A percentile compares a stretch with the other conserved stretches of the same genome.
These are phyloP conservation scores for Sarcophaga bullata DNA, from an alignment of 1,140 invertebrate genomes.

Conservation along the genomic window DNA sequence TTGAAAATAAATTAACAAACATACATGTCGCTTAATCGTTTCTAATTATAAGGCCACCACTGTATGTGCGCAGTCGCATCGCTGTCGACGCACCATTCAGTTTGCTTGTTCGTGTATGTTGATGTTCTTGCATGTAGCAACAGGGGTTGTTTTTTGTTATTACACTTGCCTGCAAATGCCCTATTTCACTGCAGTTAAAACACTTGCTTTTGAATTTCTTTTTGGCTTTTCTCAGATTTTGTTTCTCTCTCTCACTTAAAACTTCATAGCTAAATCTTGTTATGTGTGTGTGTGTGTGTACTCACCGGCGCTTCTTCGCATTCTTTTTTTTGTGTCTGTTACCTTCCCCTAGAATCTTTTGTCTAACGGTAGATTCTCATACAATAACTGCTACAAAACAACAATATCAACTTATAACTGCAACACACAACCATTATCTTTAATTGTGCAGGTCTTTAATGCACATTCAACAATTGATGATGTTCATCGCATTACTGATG, in stretches of 20 bases:
- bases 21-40: too few relatives aligned
- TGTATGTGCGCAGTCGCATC: slow-evolving; percentile 48
- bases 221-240: background rate
- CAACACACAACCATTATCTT: too few relatives aligned
- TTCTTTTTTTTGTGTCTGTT: slow-evolving; percentile 7
- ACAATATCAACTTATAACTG: too few relatives aligned
- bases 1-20: too few relatives aligned
- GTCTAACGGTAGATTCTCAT: too few relatives aligned
- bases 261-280: background rate
- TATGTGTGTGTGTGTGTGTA: background rate
- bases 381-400: too few relatives aligned
- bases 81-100: slow-evolving; percentile 47
- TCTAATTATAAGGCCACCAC: too few relatives aligned
- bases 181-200: background rate
- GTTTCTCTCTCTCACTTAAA: background rate
- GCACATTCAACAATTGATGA: too few relatives aligned
- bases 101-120: background rate
- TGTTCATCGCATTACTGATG: too few relatives aligned
- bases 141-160: background rate
- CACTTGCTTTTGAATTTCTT: background rate
- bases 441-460: too few relatives aligned
- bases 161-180: background rate
- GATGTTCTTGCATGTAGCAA: background rate
- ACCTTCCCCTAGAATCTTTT: background rate
- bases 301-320: too few relatives aligned